A percentile compares a stretch with the other conserved stretches of the same genome.
These are phyloP conservation scores for Cryptoprocta ferox DNA, from an alignment of 2,797 vertebrate species.

Conservation along the genomic window DNA sequence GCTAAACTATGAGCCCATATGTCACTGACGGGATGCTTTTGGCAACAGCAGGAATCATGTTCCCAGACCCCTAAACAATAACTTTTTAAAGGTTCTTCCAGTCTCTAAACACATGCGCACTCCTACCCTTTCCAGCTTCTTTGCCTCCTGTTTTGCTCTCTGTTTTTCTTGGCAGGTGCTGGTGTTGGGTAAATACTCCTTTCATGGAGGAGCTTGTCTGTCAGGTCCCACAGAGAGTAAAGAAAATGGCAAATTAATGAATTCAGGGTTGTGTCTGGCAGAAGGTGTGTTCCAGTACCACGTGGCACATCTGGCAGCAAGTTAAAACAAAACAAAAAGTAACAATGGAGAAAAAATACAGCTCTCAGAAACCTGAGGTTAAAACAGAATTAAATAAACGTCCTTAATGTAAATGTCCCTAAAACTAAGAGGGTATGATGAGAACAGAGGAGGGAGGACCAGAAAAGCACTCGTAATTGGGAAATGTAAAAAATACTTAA, in stretches of 20 bases:
- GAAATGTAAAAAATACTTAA: not conserved
- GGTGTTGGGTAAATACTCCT: constrained; percentile 64
- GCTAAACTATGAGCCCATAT: constrained; percentile 19
- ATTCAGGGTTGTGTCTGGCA: constrained; percentile 74
- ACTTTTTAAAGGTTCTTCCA: constrained; percentile 16
- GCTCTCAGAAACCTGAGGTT: not conserved
- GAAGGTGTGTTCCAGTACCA: constrained; percentile 55
- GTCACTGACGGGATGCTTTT: constrained; percentile 68
- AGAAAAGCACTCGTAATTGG: not conserved
- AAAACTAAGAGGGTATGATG: not conserved
- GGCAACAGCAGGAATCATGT: constrained; percentile 57
- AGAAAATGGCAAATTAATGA: constrained; percentile 80
- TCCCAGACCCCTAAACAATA: constrained; percentile 10
- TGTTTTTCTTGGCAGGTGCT: constrained; percentile 80
- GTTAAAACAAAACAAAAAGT: constrained; percentile 62
- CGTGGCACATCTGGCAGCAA: constrained; percentile 70
- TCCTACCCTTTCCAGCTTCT: not conserved
- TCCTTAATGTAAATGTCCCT: not conserved
- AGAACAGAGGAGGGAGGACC: not conserved
- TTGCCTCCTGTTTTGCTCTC: constrained; percentile 61
- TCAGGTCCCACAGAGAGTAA: constrained; percentile 74
- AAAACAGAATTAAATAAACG: not conserved
- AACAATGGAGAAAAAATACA: not conserved
- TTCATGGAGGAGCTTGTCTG: constrained; percentile 78
- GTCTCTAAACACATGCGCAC: not conserved